Conservation (phyloP, 1,140 invertebrate genomes). For the Temnothorax longispinosus region DNA sequence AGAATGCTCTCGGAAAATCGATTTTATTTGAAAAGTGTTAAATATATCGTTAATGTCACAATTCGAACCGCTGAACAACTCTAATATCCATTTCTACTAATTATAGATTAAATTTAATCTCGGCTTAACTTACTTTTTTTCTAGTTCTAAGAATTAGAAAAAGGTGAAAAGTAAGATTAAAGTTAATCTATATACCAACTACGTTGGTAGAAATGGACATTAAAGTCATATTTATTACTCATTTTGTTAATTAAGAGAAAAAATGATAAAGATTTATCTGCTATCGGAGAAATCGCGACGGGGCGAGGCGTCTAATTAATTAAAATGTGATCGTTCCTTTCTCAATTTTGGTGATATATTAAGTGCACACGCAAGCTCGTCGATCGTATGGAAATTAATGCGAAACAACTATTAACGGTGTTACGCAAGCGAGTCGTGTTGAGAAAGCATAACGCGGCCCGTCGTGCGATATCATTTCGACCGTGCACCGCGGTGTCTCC, state of each 20-base stretch:
- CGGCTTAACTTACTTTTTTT: no score
- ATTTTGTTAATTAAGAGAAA: background rate
- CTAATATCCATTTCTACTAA: background rate
- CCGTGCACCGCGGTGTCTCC: slow-evolving; percentile 10
- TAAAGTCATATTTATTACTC: background rate
- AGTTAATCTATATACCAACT: no score
- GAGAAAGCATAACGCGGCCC: slow-evolving; percentile 81
- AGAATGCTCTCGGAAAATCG: background rate
- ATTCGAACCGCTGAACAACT: background rate
- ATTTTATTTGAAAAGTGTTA: background rate
- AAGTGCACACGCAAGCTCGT: background rate
- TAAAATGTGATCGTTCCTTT: slow-evolving; percentile 5
- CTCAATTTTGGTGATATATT: background rate
- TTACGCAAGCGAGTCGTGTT: slow-evolving; percentile 76
- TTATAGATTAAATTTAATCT: no score
- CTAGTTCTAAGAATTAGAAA: no score
- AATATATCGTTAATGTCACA: background rate
- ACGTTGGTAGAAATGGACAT: no score
- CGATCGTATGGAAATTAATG: slow-evolving; percentile 65
- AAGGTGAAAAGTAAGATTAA: no score
- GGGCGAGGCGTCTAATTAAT: background rate
- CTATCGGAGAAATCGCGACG: background rate
- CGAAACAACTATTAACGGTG: slow-evolving; percentile 60
- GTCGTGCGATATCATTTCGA: background rate
- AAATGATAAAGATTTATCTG: background rate